phyloP scores from a whole-genome alignment of 2,113 vertebrate species.

The Steatornis caripensis region DNA sequence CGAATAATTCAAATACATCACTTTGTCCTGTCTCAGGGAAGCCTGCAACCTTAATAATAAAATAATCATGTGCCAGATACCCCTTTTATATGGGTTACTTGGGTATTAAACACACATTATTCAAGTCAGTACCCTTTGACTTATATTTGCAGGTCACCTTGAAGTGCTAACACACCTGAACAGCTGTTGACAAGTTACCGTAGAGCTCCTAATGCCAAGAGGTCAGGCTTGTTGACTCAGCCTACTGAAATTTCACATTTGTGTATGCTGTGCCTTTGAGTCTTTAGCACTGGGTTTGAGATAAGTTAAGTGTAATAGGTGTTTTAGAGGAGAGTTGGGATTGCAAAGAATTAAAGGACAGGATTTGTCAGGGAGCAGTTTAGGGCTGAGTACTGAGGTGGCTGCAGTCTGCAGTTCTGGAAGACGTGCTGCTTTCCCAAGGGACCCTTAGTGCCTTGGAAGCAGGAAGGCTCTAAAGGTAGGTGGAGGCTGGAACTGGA shows the following conservation, averaged over 20 bases:
- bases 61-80: background rate
- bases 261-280: background rate
- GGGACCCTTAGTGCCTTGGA: background rate
- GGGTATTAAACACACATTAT: background rate
- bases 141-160: background rate
- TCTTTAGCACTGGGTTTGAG: background rate
- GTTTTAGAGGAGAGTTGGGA: background rate
- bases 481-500: background rate
- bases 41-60: background rate
- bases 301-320: background rate
- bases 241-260: slow-evolving; percentile 14
- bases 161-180: slow-evolving; percentile 16
- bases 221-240: slow-evolving; percentile 24
- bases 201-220: background rate
- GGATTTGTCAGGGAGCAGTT: background rate
- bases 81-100: background rate
- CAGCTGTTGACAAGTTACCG: slow-evolving; percentile 44
- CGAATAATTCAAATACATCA: background rate
- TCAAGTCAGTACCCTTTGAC: background rate
- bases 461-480: background rate
- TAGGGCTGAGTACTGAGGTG: background rate
- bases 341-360: background rate
- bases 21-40: background rate
- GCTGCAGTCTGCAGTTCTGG: background rate
- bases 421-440: background rate